Conservation (phyloP, 2,888 invertebrate species). For the Agriopis leucophaearia region DNA sequence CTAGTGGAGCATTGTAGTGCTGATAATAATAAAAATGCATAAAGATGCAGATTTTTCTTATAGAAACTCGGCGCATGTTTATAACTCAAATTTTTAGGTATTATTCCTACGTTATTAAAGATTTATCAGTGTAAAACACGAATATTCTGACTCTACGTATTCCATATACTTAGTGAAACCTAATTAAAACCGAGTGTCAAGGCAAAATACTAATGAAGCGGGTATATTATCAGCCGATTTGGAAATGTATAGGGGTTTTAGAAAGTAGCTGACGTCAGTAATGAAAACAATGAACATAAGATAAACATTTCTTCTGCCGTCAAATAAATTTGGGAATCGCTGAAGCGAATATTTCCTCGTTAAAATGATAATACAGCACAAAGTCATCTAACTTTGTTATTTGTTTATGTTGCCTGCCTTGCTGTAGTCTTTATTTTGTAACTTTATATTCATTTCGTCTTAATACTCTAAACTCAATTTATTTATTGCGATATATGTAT, state of each 20-base stretch:
- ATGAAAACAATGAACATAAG: constrained; percentile 7
- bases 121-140: not conserved
- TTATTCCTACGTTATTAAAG: no score
- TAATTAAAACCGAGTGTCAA: constrained; percentile 26
- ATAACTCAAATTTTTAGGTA: no score
- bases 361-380: constrained; percentile 23
- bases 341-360: constrained; percentile 21
- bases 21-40: no score
- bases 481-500: no score
- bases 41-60: no score
- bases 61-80: no score
- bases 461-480: no score
- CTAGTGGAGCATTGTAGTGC: no score
- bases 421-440: constrained; percentile 3
- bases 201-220: constrained; percentile 17
- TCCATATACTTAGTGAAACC: not conserved
- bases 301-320: constrained; percentile 12
- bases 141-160: not conserved
- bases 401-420: constrained; percentile 2
- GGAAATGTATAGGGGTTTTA: constrained; percentile 22
- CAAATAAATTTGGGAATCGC: constrained; percentile 4
- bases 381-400: constrained; percentile 17
- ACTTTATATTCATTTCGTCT: constrained; percentile 1
- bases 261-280: constrained; percentile 18
- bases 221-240: constrained; percentile 5